Evolutionary conservation across 1,140 invertebrate species (phyloP).

Genomic region (Holotrichia oblita): DNA sequence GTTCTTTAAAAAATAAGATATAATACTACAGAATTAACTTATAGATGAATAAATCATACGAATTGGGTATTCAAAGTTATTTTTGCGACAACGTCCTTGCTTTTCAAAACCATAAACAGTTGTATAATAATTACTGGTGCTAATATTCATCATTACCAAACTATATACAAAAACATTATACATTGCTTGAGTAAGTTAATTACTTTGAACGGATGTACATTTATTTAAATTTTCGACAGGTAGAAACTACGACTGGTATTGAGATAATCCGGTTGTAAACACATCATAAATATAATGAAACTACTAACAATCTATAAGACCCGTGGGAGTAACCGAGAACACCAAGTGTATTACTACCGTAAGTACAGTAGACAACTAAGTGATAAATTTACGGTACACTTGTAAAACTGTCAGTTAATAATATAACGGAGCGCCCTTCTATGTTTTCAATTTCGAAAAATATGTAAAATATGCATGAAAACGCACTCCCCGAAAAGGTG

Average conservation of each 20-base stretch:
- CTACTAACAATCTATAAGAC: conserved; percentile 27
- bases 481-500: conserved; percentile 49
- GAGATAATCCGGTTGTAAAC: conserved; percentile 22
- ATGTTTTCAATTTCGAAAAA: conserved; percentile 47
- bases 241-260: not conserved
- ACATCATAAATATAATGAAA: conserved; percentile 31
- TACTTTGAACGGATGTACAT: no score
- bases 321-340: conserved; percentile 5
- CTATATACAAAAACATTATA: no score
- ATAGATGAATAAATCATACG: no score
- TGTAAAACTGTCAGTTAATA: conserved; percentile 49
- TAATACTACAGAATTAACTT: no score
- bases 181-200: no score
- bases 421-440: conserved; percentile 34
- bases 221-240: not conserved
- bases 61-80: no score
- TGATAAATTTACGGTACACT: conserved; percentile 44
- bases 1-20: no score
- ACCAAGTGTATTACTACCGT: conserved; percentile 1
- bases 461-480: conserved; percentile 54
- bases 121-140: no score
- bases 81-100: no score
- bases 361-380: conserved; percentile 23
- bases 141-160: no score
- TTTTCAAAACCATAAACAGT: no score